Evolutionary conservation across 2,113 vertebrate genomes (phyloP), one percentile per base, ranked within the genome.

Genomic region (Triplophysa rosa): DNA sequence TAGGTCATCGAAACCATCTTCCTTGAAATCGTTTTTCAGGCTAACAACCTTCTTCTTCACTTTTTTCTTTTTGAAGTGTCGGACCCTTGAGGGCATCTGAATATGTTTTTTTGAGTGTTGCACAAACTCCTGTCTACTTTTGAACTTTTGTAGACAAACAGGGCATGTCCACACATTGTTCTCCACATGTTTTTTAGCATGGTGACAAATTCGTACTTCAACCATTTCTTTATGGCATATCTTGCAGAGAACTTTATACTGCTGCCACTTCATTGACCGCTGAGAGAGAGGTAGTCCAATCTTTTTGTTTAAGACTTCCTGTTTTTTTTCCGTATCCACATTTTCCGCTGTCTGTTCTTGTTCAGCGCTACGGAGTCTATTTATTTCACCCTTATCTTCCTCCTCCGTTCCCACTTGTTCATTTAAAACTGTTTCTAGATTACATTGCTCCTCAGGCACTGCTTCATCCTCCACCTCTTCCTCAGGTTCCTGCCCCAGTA

Each of bases 131-230:
- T 96, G 94, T 84, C 95, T 95, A 84, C 90, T 95, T 80, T 93
- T 91, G 81, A 96, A 99, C 64, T 92, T 95, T 81, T 94, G 93
- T 82, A 95, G 90, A 85, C 98, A 99, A 67, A 99, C 90, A 0
- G 98, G 97, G 84, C 98, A 99, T 0, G 94, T 96, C 74, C 96
- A 96, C 86, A 92, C 67, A 11, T 92, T 91, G 52, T 95, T 93
- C 81, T 93, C 90, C 87, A 94, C 90, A 14, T 99, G 98, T 91
- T 95, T 97, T 90, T 95, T 97, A 11, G 97, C 96, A 89, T 99
- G 98, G 87, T 95, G 95, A 80, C 96, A 84, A 77, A 98, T 93
- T 81, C 95, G 93, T 33, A 92, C 90, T 79, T 96, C 96, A 84
- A 93, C 93, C 78, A 96, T 93, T 33, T 94, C 93, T 79, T 94